Conservation (phyloP, 2,888 invertebrate genomes). For the Pantelozetes paolii region DNA sequence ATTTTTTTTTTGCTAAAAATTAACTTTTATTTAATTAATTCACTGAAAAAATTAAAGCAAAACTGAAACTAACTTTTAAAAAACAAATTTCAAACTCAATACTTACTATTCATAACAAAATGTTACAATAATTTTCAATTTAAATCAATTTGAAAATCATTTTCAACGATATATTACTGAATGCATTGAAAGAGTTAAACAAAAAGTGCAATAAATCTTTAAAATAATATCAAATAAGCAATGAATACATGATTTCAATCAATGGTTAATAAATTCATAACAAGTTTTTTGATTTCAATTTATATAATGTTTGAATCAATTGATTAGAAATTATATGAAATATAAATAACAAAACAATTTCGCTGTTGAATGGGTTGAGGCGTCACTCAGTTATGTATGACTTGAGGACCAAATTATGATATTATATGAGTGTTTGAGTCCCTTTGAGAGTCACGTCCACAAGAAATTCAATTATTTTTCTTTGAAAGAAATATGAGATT, state of each 20-base stretch:
- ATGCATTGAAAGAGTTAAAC: no score
- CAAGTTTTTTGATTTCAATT: background rate
- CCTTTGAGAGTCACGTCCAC: slow-evolving; percentile 19
- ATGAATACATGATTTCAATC: background rate
- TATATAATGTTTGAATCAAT: background rate
- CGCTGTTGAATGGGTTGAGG: slow-evolving; percentile 16
- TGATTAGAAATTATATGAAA: background rate
- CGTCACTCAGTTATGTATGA: background rate
- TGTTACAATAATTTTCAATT: no score
- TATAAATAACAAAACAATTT: background rate
- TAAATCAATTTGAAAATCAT: no score
- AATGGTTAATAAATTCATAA: background rate
- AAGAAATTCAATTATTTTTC: slow-evolving; percentile 36
- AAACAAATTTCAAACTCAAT: no score
- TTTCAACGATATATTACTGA: no score
- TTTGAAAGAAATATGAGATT: slow-evolving; percentile 33
- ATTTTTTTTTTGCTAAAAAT: background rate
- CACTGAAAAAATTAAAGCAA: no score
- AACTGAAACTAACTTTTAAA: no score
- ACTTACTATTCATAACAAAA: no score
- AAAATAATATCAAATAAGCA: no score
- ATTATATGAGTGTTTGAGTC: no score
- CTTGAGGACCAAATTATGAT: slow-evolving; percentile 29
- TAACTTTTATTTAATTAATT: no score
- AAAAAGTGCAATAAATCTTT: no score